Conservation (phyloP, 2,113 vertebrate species). For the Grammomys dolichurus region DNA sequence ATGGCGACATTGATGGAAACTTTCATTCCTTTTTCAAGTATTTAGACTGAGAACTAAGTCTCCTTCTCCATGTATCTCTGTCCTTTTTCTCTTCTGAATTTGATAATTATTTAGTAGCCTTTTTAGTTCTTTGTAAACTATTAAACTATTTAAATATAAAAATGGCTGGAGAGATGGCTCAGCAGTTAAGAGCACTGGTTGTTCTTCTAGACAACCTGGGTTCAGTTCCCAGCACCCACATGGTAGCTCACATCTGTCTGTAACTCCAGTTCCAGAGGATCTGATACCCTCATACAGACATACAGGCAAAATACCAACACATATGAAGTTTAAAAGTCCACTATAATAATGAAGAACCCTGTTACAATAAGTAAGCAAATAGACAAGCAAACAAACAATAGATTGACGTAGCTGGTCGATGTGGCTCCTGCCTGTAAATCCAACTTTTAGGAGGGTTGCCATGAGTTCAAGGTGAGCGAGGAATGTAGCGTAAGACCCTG, state of each 20-base stretch:
- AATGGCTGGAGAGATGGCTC: not conserved
- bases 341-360: too few species aligned
- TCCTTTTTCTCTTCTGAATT: conserved; percentile 50
- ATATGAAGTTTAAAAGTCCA: not conserved
- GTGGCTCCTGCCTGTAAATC: not conserved
- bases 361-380: too few species aligned
- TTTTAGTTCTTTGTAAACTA: conserved; percentile 54
- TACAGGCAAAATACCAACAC: not conserved
- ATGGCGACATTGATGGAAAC: conserved; percentile 76
- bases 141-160: conserved; percentile 41
- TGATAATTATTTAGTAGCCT: conserved; percentile 21
- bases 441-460: not conserved
- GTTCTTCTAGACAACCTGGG: not conserved
- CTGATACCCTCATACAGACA: not conserved
- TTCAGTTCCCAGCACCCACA: not conserved
- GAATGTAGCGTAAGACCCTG: not conserved
- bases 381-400: not conserved
- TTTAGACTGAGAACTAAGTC: not conserved
- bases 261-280: not conserved
- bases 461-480: not conserved
- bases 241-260: not conserved
- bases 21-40: conserved; percentile 43
- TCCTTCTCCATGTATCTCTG: conserved; percentile 32
- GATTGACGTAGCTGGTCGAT: not conserved
- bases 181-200: not conserved